phyloP scores from a whole-genome alignment of 2,888 invertebrate genomes.

The Aelia acuminata region DNA sequence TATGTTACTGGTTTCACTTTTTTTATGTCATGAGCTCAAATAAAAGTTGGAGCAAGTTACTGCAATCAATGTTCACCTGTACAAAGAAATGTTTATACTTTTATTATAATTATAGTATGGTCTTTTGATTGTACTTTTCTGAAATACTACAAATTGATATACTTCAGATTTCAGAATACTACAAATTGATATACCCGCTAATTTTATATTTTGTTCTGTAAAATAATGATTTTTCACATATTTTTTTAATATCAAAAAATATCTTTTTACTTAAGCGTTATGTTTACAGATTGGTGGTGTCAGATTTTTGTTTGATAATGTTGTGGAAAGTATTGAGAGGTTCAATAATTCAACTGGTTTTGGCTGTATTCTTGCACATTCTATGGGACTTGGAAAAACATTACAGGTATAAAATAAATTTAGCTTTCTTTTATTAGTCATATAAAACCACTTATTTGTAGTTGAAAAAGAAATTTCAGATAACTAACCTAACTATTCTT shows the following conservation, averaged over 20 bases:
- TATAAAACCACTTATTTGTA: neutral
- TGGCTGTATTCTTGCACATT: conserved; percentile 98
- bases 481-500: neutral
- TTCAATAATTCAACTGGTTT: conserved; percentile 92
- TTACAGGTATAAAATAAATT: conserved; percentile 74
- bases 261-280: neutral
- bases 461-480: neutral
- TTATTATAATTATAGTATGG: too few relatives aligned
- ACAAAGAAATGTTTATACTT: too few relatives aligned
- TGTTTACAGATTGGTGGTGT: conserved; percentile 87
- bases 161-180: too few relatives aligned
- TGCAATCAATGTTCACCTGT: too few relatives aligned
- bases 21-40: too few relatives aligned
- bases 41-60: too few relatives aligned
- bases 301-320: conserved; percentile 95
- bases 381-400: conserved; percentile 99
- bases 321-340: conserved; percentile 92
- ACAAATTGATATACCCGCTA: too few relatives aligned
- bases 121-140: too few relatives aligned
- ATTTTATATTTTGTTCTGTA: neutral
- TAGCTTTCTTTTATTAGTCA: too few relatives aligned
- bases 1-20: too few relatives aligned
- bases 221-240: neutral
- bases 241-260: neutral
- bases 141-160: too few relatives aligned